Conservation (phyloP, 2,888 invertebrate genomes). For the Eupsilia transversa region DNA sequence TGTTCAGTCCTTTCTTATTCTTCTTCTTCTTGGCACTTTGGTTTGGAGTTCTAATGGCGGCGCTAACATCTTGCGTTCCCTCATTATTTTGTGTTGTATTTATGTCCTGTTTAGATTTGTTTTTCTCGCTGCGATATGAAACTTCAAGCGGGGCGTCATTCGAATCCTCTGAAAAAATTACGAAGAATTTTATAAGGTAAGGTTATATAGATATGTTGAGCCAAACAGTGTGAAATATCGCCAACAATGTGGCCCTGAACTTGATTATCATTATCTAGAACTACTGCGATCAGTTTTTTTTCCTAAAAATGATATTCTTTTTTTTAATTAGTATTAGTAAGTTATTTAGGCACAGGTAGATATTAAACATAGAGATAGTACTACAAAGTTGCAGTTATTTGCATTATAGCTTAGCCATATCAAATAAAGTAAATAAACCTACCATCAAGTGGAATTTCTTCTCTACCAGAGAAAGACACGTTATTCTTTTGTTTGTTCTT, state of each 20-base stretch:
- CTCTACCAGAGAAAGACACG: constrained; percentile 43
- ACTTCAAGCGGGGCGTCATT: constrained; percentile 45
- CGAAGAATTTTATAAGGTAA: not conserved
- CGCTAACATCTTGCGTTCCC: not conserved
- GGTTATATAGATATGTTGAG: not conserved
- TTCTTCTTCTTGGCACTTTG: constrained; percentile 60
- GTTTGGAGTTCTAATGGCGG: constrained; percentile 23
- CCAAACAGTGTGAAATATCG: not conserved
- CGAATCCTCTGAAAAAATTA: constrained; percentile 33
- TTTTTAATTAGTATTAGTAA: not conserved
- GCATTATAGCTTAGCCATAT: not conserved
- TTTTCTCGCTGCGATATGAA: constrained; percentile 54
- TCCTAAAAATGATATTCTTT: not conserved
- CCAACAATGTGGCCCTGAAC: not conserved
- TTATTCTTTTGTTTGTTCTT: constrained; percentile 68
- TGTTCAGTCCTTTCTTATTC: constrained; percentile 54
- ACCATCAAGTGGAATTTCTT: constrained; percentile 44
- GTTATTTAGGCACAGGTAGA: not conserved
- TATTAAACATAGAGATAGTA: not conserved
- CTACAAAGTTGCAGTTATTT: not conserved
- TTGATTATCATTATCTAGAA: not conserved
- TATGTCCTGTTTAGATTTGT: constrained; percentile 41
- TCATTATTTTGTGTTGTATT: constrained; percentile 34
- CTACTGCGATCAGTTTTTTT: not conserved
- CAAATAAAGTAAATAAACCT: constrained; percentile 17